A percentile compares a stretch with the other conserved stretches of the same genome.
Evolutionary conservation across 2,888 invertebrate genomes (phyloP).

Genomic region (Pterobdella sp.): DNA sequence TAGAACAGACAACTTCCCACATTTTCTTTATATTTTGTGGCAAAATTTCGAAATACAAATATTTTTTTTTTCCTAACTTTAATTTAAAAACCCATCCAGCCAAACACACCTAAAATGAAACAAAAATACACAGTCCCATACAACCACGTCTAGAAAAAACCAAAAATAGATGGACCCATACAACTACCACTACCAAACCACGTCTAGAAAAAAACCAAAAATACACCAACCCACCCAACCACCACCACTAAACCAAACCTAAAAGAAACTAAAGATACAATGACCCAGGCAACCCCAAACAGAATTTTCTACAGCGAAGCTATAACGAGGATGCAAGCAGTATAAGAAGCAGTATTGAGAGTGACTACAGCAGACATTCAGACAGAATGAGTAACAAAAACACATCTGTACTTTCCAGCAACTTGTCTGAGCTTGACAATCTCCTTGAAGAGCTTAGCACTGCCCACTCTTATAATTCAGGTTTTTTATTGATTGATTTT

Average conservation of each 20-base stretch:
- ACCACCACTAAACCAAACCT: background rate
- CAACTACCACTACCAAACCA: no score
- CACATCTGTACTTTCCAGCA: conserved; percentile 55
- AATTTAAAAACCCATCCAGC: no score
- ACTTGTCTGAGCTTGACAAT: conserved; percentile 81
- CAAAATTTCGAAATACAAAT: no score
- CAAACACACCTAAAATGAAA: no score
- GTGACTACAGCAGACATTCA: no score
- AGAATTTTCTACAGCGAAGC: background rate
- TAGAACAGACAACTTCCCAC: no score
- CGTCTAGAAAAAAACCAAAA: background rate
- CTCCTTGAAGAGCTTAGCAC: conserved; percentile 79
- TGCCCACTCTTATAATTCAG: conserved; percentile 46
- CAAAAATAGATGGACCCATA: no score
- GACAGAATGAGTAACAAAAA: conserved; percentile 6
- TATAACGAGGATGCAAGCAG: background rate
- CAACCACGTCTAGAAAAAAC: no score
- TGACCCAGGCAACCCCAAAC: background rate
- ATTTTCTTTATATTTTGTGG: no score
- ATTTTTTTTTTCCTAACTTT: no score
- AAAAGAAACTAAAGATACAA: background rate
- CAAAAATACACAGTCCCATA: no score
- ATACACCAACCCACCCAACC: background rate
- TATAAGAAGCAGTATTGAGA: background rate
- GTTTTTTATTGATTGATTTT: background rate